A percentile compares a stretch with the other conserved stretches of the same genome.
These are phyloP conservation scores for Tokudaia tokunoshimensis DNA, from an alignment of 2,797 vertebrate species.

Conservation along the genomic window DNA sequence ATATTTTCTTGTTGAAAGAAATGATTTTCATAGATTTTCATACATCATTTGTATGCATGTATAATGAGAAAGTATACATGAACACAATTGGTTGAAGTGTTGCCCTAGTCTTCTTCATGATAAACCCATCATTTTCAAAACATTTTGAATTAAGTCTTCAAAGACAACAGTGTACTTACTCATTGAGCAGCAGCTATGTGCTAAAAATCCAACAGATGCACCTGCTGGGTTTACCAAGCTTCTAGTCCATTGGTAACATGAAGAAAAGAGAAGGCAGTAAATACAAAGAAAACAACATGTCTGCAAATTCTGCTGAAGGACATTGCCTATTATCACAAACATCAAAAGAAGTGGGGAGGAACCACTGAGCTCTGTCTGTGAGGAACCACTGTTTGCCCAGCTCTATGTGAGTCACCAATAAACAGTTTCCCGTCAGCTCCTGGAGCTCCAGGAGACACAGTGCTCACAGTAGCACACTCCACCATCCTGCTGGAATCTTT, in stretches of 20 bases:
- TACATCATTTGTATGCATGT: background rate
- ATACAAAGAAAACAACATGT: background rate
- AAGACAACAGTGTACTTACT: background rate
- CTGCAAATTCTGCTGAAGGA: background rate
- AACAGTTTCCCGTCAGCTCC: accelerated
- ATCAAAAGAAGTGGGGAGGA: background rate
- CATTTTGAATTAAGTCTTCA: conserved; percentile 3
- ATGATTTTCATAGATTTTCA: background rate
- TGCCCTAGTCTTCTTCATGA: background rate
- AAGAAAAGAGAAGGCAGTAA: background rate
- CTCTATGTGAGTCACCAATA: background rate
- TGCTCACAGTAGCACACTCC: background rate
- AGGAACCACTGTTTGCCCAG: background rate
- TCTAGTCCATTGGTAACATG: background rate
- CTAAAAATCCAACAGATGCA: background rate
- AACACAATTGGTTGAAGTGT: background rate
- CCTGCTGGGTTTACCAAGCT: background rate
- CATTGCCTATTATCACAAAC: background rate
- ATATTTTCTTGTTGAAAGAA: background rate
- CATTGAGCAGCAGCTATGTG: background rate
- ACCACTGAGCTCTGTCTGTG: background rate
- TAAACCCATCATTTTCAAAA: background rate
- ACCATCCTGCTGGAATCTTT: background rate
- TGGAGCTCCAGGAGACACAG: background rate
- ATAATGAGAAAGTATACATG: background rate